Base-by-base conservation (phyloP, 2,888 invertebrate species). In the Tridacna gigas region DNA sequence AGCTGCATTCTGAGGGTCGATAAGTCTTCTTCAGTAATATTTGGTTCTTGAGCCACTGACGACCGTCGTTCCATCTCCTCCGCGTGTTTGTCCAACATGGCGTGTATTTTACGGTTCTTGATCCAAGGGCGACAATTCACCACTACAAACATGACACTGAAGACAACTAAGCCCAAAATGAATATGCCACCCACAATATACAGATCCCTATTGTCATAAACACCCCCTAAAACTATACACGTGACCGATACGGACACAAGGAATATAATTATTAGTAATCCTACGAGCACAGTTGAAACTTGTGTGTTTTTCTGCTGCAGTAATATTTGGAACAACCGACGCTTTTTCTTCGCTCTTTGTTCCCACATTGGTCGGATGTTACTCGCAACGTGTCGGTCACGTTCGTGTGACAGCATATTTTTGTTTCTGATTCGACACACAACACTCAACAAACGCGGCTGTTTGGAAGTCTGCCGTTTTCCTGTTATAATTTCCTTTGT, bases 71-170 rank as follows among this genome's bases (percentile, higher is more conserved):
- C 73, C 18, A 71, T 65, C 15, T 48, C 65, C 12, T 71, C 69
- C 0, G 65, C 65, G 47, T 80, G 71, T 80, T 63, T 63, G 4
- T 22, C 75, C 61, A 76, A 69, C 65, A 71, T 71, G 15, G 69
- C 80, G 66, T 77, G 77, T 22, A 80, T 80, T 48, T 80, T 69
- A 51, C 80, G 47, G 51, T 80, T 80, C 69, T 73, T 63, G 48
- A 80, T 28, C 76, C 51, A 80, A n/a, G 80, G 80, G 51, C 56
- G 63, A 65, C 80, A 80, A 7, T 65, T 69, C 26, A 51, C 73
- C 0, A 76, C 15, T 0, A 65, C 37, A 25, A 80, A 77, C n/a
- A 80, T 71, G 0, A 77, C 37, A 15, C 56, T 26, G 48, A 80
- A 76, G 13, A 73, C 28, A 4, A 73, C 18, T 15, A 76, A 76